These are phyloP conservation scores for Watsonalla binaria DNA, from an alignment of 2,888 invertebrate species.

Conservation along the genomic window DNA sequence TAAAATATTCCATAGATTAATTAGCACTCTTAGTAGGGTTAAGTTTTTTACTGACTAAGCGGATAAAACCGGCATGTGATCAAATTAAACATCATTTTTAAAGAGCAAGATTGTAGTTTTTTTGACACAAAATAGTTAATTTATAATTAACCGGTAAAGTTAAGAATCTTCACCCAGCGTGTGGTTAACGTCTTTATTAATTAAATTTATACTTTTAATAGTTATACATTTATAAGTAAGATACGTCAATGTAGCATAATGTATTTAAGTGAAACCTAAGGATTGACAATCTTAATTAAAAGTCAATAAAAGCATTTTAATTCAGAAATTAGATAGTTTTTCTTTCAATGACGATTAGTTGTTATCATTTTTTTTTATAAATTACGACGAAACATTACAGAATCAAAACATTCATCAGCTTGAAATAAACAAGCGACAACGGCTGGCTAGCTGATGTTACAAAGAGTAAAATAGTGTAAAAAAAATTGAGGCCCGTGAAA, in stretches of 20 bases:
- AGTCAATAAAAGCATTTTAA: too few species aligned
- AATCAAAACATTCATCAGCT: too few species aligned
- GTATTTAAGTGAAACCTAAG: background rate
- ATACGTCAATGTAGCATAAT: too few species aligned
- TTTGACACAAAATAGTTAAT: background rate
- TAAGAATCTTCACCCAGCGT: slow-evolving; percentile 18
- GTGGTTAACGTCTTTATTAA: slow-evolving; percentile 22
- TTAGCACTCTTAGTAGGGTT: too few species aligned
- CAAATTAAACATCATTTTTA: background rate
- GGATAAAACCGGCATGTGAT: background rate
- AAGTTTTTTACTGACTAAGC: background rate
- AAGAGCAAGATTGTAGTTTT: background rate
- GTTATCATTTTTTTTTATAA: too few species aligned
- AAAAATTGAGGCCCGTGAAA: too few species aligned
- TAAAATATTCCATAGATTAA: too few species aligned
- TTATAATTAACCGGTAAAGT: slow-evolving; percentile 19
- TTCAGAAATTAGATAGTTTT: background rate
- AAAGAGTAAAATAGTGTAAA: too few species aligned
- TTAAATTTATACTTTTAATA: background rate
- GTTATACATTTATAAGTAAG: background rate
- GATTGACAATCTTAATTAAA: background rate
- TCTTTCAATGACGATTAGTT: too few species aligned
- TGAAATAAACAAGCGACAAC: too few species aligned
- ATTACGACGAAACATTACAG: too few species aligned
- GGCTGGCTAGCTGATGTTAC: too few species aligned